phyloP scores from a whole-genome alignment of 2,888 invertebrate species.

The Papilio protenor region DNA sequence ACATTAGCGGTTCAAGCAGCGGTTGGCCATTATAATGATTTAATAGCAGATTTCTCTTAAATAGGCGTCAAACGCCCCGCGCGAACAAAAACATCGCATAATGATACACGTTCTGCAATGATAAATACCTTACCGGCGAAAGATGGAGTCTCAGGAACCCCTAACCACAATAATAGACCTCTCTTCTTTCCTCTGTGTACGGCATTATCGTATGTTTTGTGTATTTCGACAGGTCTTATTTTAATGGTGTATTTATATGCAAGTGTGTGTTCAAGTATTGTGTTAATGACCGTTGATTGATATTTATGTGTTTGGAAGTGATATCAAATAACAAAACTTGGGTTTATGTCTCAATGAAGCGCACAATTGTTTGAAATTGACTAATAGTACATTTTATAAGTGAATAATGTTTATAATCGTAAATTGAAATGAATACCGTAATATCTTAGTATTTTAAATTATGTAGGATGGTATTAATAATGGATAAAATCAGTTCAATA shows the following conservation, averaged over 20 bases:
- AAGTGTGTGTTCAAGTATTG: constrained; percentile 53
- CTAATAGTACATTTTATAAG: too few species aligned
- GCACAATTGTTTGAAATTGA: too few species aligned
- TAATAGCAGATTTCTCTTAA: constrained; percentile 51
- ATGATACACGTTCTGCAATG: constrained; percentile 47
- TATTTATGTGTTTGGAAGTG: constrained; percentile 72
- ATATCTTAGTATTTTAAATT: too few species aligned
- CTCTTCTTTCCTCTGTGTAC: not conserved
- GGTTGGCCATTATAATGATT: constrained; percentile 51
- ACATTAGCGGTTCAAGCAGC: constrained; percentile 45
- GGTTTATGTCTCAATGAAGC: constrained; percentile 59
- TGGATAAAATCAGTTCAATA: not conserved
- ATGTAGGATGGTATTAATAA: too few species aligned
- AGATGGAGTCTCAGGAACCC: constrained; percentile 55
- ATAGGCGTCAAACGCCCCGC: constrained; percentile 47
- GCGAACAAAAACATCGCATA: constrained; percentile 51
- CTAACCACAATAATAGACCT: not conserved
- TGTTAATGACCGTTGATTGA: constrained; percentile 70
- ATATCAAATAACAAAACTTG: constrained; percentile 62
- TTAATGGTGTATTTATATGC: constrained; percentile 54
- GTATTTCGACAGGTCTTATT: constrained; percentile 47
- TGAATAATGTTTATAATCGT: too few species aligned
- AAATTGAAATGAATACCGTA: too few species aligned
- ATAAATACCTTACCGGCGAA: constrained; percentile 49
- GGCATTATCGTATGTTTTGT: constrained; percentile 13